A percentile compares a stretch with the other conserved stretches of the same genome.
phyloP scores from a whole-genome alignment of 1,140 invertebrate species.

The Acyrthosiphon pisum region DNA sequence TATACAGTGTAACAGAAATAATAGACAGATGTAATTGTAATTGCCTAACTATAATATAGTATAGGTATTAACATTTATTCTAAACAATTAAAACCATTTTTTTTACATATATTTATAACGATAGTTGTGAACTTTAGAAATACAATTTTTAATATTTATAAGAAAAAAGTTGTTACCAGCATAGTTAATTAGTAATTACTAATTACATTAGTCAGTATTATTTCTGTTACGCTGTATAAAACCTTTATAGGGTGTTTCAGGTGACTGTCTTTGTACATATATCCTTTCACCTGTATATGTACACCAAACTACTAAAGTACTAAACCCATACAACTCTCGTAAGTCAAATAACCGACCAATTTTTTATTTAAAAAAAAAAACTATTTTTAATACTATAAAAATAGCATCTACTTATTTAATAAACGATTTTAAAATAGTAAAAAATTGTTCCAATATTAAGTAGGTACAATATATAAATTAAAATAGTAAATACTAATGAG shows the following conservation, averaged over 20 bases:
- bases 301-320: too few relatives aligned
- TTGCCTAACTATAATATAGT: neutral
- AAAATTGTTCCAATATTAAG: neutral
- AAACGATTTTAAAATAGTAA: neutral
- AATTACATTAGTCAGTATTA: neutral
- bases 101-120: neutral
- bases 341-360: too few relatives aligned
- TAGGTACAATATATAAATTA: neutral
- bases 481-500: neutral
- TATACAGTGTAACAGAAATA: slow-evolving; percentile 11
- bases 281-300: too few relatives aligned
- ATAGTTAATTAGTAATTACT: neutral
- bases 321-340: too few relatives aligned
- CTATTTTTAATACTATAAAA: neutral
- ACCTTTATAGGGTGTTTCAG: neutral
- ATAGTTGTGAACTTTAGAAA: too few relatives aligned
- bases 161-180: neutral
- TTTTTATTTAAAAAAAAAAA: neutral
- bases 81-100: neutral
- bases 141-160: neutral
- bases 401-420: neutral
- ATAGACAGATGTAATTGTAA: neutral
- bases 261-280: neutral
- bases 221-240: neutral
- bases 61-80: neutral